Percentiles rank a stretch among this genome's conserved stretches.
phyloP scores from a whole-genome alignment of 2,113 vertebrate genomes.

The Rhinopomastus cyanomelas region DNA sequence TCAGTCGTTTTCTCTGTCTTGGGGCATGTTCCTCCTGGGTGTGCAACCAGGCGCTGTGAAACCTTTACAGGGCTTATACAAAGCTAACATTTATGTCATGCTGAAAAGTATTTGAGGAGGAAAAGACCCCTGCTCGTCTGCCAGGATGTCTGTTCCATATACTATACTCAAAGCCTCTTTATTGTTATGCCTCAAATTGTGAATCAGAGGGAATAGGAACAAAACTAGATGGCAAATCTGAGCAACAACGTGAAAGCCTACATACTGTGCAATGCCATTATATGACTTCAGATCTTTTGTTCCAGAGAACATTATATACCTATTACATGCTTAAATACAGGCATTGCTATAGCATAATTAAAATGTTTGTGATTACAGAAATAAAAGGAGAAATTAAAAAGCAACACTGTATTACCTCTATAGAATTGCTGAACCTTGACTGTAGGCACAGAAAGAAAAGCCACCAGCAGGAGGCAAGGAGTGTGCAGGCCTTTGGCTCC shows the following conservation, averaged over 20 bases:
- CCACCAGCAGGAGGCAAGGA: not conserved
- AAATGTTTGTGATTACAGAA: conserved; percentile 55
- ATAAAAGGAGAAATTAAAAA: conserved; percentile 46
- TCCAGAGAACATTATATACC: conserved; percentile 47
- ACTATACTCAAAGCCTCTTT: conserved; percentile 25
- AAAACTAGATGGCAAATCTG: conserved; percentile 30
- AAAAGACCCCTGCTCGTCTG: conserved; percentile 30
- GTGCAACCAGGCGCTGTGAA: not conserved
- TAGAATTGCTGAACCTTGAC: not conserved
- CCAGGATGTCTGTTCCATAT: conserved; percentile 1
- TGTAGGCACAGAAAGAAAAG: conserved; percentile 34
- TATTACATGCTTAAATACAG: conserved; percentile 56
- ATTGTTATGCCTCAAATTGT: not conserved
- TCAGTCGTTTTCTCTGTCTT: not conserved
- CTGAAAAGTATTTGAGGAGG: not conserved
- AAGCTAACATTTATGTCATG: not conserved
- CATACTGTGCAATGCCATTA: conserved; percentile 10
- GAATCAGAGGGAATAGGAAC: conserved; percentile 1
- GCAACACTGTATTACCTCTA: not conserved
- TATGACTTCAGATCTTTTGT: conserved; percentile 42
- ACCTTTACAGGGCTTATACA: not conserved
- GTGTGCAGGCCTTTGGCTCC: not conserved
- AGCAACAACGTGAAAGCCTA: conserved; percentile 5
- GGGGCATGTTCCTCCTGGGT: not conserved
- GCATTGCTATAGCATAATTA: conserved; percentile 42